Percentiles rank a stretch among this genome's conserved stretches.
Evolutionary conservation across 2,113 vertebrate genomes (phyloP).

Genomic region (Australoheros scitulus): DNA sequence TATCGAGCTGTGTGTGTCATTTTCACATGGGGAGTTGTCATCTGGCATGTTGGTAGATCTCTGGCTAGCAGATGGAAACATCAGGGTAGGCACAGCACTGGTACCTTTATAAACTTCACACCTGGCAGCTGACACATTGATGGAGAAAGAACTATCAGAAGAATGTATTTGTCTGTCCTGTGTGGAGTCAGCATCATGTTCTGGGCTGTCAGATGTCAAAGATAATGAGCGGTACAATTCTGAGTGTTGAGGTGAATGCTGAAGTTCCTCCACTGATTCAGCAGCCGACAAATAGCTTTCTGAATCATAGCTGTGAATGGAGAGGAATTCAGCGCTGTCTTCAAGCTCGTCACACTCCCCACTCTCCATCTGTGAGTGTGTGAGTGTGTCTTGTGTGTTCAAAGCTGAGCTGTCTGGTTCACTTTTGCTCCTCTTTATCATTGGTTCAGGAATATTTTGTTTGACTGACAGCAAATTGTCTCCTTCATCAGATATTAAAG

Average conservation of each 20-base stretch:
- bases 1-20: neutral
- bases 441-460: neutral
- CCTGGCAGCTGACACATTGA: neutral
- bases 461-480: neutral
- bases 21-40: conserved; percentile 6
- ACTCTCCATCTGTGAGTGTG: neutral
- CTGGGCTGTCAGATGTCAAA: neutral
- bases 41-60: conserved; percentile 23
- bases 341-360: conserved; percentile 35
- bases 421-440: neutral
- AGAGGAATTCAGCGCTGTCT: conserved; percentile 45
- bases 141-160: neutral
- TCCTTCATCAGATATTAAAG: conserved; percentile 4
- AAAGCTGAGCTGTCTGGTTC: neutral
- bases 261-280: conserved; percentile 41
- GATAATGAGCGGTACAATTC: neutral
- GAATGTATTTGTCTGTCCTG: neutral
- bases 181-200: neutral
- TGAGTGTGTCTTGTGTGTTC: neutral
- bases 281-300: conserved; percentile 60
- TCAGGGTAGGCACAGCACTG: neutral
- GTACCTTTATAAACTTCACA: conserved; percentile 1
- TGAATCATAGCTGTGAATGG: conserved; percentile 56
- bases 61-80: conserved; percentile 17
- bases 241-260: neutral